phyloP scores from a whole-genome alignment of 2,797 vertebrate species.

The Pagetopsis macropterus region DNA sequence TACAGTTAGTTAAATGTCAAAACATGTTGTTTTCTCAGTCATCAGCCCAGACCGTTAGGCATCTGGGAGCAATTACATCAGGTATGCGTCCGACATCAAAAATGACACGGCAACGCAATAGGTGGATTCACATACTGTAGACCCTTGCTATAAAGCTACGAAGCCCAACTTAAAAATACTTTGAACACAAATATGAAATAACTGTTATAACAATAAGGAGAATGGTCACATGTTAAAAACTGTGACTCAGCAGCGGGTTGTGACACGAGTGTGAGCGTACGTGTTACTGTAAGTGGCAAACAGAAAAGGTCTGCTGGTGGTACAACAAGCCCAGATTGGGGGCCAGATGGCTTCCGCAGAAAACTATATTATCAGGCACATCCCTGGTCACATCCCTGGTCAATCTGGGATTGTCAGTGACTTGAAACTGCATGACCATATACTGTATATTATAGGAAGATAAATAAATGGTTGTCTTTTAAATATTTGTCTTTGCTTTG shows the following conservation, averaged over 20 bases:
- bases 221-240: neutral
- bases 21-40: neutral
- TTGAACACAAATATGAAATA: neutral
- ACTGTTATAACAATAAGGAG: neutral
- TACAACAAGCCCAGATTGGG: conserved; percentile 67
- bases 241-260: conserved; percentile 41
- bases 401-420: neutral
- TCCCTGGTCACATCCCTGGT: too few relatives aligned
- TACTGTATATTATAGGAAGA: too few relatives aligned
- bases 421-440: neutral
- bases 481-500: neutral
- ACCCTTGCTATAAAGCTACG: too few relatives aligned
- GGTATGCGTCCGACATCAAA: conserved; percentile 15
- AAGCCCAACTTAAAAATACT: neutral
- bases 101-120: conserved; percentile 1
- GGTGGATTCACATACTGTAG: neutral
- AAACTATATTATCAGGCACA: conserved; percentile 10
- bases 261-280: conserved; percentile 31
- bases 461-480: neutral
- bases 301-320: conserved; percentile 43
- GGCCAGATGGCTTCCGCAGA: conserved; percentile 78
- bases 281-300: conserved; percentile 39
- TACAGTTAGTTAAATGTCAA: neutral
- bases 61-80: conserved; percentile 14
- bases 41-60: conserved; percentile 10